These are phyloP conservation scores for Coelinius sp. DNA, from an alignment of 2,888 invertebrate species.

Conservation along the genomic window DNA sequence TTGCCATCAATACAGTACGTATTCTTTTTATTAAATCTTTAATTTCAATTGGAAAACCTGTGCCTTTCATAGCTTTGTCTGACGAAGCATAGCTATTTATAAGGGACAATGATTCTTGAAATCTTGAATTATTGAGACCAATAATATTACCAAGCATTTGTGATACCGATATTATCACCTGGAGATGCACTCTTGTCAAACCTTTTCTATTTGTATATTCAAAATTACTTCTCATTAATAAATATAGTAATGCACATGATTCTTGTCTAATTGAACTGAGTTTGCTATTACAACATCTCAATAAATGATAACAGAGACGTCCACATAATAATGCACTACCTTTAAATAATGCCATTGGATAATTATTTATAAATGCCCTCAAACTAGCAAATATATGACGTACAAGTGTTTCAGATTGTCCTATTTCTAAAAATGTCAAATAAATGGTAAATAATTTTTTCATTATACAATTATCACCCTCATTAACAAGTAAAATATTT, in stretches of 20 bases:
- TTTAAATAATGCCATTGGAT: slow-evolving; percentile 86
- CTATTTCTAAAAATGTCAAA: slow-evolving; percentile 86
- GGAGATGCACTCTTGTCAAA: slow-evolving; percentile 90
- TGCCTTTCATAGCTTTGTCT: slow-evolving; percentile 95
- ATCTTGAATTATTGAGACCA: slow-evolving; percentile 92
- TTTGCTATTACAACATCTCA: slow-evolving; percentile 89
- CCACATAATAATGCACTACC: slow-evolving; percentile 87
- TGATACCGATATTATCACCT: slow-evolving; percentile 96
- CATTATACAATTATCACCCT: slow-evolving; percentile 83
- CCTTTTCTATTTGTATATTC: slow-evolving; percentile 88
- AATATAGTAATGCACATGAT: slow-evolving; percentile 91
- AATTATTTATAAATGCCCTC: slow-evolving; percentile 92
- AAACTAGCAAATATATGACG: slow-evolving; percentile 94
- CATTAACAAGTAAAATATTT: slow-evolving; percentile 72
- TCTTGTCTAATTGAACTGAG: slow-evolving; percentile 89
- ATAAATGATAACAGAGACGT: slow-evolving; percentile 83
- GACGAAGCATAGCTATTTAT: slow-evolving; percentile 94
- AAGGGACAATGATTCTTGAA: slow-evolving; percentile 92
- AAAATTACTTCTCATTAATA: slow-evolving; percentile 95
- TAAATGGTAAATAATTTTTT: slow-evolving; percentile 88
- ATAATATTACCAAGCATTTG: slow-evolving; percentile 92
- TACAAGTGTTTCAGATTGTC: slow-evolving; percentile 91
- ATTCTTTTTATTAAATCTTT: slow-evolving; percentile 94
- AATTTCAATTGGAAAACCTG: slow-evolving; percentile 90
- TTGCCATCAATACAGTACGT: slow-evolving; percentile 94